Evolutionary conservation across 2,797 vertebrate species (phyloP), one percentile per base, ranked within the genome.

Genomic region (Notoglanidium macrostoma): DNA sequence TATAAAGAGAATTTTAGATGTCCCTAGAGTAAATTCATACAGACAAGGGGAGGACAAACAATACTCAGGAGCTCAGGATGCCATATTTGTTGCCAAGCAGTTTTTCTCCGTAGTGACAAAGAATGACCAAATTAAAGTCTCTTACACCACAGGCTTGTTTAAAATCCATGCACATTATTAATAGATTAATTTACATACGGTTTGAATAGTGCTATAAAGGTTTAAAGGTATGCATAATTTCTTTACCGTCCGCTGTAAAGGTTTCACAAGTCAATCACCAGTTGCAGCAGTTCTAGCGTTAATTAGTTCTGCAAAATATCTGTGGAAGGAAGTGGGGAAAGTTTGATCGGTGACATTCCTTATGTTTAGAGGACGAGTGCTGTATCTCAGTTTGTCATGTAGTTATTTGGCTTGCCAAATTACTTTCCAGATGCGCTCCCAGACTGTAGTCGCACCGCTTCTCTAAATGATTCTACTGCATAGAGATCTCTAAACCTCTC

Each of bases 401-500:
- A 57, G 19, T 79, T 79, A 57, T 59, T 79, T 79, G 57, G 14
- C 40, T 80, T 61, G 54, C 78, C 54, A 80, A 80, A 21, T 59
- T 57, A 59, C 32, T 81, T 81, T 61, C 76, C 76, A 79, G 77
- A 59, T 59, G 54, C 32, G 59, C 54, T 59, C 35, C 17, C 77
- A 57, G 54, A 57, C 77, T 23, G 10, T 59, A 26, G 32, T 26
- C 5, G 9, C 40, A 57, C 10, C 14, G 5, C 29, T 79, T 79
- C 32, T 59, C 32, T 29, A 19, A 21, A 17, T 49, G 44, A 32
- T 35, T 12, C 21, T 21, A 14, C 54, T 11, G 32, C 29, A 79
- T 59, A 12, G 29, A 35, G 54, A 35, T 29, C 17, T 55, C 46
- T 54, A 57, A 32, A 10, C 57, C 12, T 12, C 29, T 26, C 10